Evolutionary conservation across 2,797 vertebrate genomes (phyloP).

Genomic region (Alauda arvensis): DNA sequence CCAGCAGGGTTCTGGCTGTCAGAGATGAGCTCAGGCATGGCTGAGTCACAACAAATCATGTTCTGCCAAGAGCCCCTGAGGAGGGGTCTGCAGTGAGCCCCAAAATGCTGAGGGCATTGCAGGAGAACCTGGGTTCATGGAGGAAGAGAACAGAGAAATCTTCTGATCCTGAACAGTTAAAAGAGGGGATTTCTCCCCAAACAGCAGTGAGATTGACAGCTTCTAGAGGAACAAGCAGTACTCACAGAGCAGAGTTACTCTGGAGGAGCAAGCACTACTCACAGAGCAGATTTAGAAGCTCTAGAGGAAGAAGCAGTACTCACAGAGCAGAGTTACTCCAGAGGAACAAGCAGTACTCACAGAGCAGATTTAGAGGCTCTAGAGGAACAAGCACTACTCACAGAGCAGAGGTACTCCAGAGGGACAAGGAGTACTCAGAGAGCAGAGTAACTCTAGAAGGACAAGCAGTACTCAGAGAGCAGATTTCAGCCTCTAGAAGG

Average conservation of each 20-base stretch:
- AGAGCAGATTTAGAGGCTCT: neutral
- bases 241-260: too few relatives aligned
- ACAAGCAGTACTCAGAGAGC: too few relatives aligned
- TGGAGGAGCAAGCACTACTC: too few relatives aligned
- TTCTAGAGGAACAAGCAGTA: too few relatives aligned
- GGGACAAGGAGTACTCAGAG: too few relatives aligned
- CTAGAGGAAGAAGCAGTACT: too few relatives aligned
- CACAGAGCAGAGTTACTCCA: too few relatives aligned
- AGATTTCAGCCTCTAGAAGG: neutral
- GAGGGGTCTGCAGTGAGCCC: neutral
- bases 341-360: too few relatives aligned
- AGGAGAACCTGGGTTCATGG: neutral
- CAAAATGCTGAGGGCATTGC: accelerated
- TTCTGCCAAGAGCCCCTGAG: neutral
- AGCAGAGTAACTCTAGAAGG: neutral
- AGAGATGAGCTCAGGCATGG: neutral
- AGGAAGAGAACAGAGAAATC: neutral
- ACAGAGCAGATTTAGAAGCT: too few relatives aligned
- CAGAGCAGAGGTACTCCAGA: too few relatives aligned
- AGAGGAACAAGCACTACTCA: too few relatives aligned
- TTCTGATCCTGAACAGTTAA: neutral
- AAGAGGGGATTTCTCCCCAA: neutral
- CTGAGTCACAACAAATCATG: neutral
- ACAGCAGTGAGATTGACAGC: neutral
- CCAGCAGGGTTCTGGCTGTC: neutral